Percentiles rank a stretch among this genome's conserved stretches.
Conservation (phyloP, 1,140 invertebrate species). For the Scylla paramamosain region DNA sequence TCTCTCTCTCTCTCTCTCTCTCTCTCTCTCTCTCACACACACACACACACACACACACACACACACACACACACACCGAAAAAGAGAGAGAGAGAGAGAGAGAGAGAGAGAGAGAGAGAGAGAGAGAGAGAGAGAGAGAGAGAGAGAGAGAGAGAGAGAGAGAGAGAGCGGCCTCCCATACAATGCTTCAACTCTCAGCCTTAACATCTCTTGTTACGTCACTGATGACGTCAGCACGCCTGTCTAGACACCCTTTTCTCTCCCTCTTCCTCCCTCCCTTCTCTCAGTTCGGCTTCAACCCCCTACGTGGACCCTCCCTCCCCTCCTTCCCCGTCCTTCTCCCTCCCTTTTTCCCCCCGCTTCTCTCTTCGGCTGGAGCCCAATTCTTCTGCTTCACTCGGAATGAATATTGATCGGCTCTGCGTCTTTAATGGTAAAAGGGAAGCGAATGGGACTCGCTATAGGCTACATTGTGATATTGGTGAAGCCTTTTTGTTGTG, state of each 20-base stretch:
- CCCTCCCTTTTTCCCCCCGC: not conserved
- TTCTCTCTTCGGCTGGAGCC: not conserved
- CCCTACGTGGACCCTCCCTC: not conserved
- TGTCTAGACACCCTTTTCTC: conserved; percentile 2
- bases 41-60: conserved; percentile 2
- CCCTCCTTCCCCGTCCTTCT: not conserved
- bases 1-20: not conserved
- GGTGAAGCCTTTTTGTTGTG: no score
- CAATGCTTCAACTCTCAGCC: conserved; percentile 20
- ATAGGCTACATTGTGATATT: no score
- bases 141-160: conserved; percentile 12
- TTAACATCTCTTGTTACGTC: conserved; percentile 14
- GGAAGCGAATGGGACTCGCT: no score
- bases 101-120: not conserved
- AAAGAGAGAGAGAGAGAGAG: not conserved
- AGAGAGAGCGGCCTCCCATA: not conserved
- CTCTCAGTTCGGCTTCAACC: not conserved
- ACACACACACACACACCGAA: not conserved
- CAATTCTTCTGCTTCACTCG: not conserved
- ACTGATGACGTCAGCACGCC: not conserved
- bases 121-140: no score
- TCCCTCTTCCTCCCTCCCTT: not conserved
- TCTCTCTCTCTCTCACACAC: not conserved
- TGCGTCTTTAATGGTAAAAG: not conserved
- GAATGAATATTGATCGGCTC: conserved; percentile 3